Conservation (phyloP, 2,888 invertebrate genomes). For the Protodeltote pygarga region DNA sequence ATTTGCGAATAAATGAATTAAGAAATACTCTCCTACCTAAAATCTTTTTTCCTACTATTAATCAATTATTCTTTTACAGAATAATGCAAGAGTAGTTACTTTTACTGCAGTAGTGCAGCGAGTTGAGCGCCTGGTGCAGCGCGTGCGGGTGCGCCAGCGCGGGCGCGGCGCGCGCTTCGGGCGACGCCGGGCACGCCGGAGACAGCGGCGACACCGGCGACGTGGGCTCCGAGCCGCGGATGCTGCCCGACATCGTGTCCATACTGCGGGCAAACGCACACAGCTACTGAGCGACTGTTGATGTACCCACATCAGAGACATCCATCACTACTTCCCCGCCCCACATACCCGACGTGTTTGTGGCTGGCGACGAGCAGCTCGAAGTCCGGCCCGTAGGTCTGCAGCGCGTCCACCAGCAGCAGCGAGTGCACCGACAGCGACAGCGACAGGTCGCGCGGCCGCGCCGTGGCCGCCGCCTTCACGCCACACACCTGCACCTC, state of each 20-base stretch:
- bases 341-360: slow-evolving; percentile 93
- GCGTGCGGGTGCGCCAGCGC: slow-evolving; percentile 66
- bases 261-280: slow-evolving; percentile 87
- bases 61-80: too few relatives aligned
- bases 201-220: slow-evolving; percentile 94
- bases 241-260: slow-evolving; percentile 97
- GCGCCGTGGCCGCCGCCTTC: slow-evolving; percentile 90
- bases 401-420: slow-evolving; percentile 96
- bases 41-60: too few relatives aligned
- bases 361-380: slow-evolving; percentile 98
- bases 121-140: slow-evolving; percentile 65
- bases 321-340: not conserved
- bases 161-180: slow-evolving; percentile 85
- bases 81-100: not conserved
- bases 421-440: slow-evolving; percentile 96
- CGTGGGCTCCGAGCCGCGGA: slow-evolving; percentile 96
- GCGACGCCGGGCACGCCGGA: slow-evolving; percentile 88
- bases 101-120: slow-evolving; percentile 48
- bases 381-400: slow-evolving; percentile 98
- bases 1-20: too few relatives aligned
- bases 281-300: too few relatives aligned
- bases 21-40: too few relatives aligned
- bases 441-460: slow-evolving; percentile 91
- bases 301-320: not conserved
- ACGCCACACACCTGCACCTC: slow-evolving; percentile 97